phyloP scores from a whole-genome alignment of 1,140 invertebrate genomes.

The Pseudomyrmex pallidus region DNA sequence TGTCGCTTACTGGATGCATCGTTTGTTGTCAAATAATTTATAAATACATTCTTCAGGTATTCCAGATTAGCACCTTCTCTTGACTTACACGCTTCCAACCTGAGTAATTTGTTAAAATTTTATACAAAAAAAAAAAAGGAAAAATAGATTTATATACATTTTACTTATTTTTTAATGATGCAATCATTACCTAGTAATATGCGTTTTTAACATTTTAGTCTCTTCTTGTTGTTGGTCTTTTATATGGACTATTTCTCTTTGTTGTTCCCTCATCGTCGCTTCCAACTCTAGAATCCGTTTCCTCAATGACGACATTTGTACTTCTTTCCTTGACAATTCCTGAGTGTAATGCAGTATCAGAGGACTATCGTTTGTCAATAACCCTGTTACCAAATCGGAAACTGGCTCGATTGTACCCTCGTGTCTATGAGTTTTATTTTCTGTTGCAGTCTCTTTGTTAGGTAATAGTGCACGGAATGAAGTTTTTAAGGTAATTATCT shows the following conservation, averaged over 20 bases:
- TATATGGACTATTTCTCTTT: constrained; percentile 86
- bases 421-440: constrained; percentile 56
- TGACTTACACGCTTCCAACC: constrained; percentile 91
- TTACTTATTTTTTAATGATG: background rate
- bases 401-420: constrained; percentile 62
- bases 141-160: too few relatives aligned
- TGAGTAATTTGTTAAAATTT: constrained; percentile 75
- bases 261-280: constrained; percentile 88
- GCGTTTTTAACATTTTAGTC: constrained; percentile 85
- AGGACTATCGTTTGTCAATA: constrained; percentile 84
- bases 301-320: constrained; percentile 90
- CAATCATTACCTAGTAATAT: constrained; percentile 82
- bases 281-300: constrained; percentile 91
- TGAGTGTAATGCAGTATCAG: constrained; percentile 94
- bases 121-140: background rate
- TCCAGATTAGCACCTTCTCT: constrained; percentile 94
- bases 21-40: constrained; percentile 91
- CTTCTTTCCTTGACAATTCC: constrained; percentile 92
- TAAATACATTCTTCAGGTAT: constrained; percentile 95
- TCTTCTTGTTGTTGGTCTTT: constrained; percentile 87
- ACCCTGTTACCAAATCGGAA: constrained; percentile 78
- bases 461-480: constrained; percentile 86
- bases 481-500: constrained; percentile 89
- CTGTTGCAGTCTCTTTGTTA: constrained; percentile 69
- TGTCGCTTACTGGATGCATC: constrained; percentile 90